Evolutionary conservation across 2,113 vertebrate genomes (phyloP).

Genomic region (Dasyornis broadbenti): DNA sequence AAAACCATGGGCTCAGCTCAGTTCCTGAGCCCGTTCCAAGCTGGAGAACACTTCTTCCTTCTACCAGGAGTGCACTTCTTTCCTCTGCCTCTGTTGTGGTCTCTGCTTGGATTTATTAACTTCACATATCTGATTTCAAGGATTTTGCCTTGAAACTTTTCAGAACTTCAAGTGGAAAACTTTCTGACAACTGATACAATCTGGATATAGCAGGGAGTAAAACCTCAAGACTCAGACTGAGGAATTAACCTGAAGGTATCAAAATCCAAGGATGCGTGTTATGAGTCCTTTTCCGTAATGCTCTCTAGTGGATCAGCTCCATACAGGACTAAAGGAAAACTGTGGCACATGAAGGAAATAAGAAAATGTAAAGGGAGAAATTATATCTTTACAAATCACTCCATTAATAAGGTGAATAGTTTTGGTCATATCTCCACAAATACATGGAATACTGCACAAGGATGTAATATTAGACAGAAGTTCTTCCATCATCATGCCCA

Average conservation of each 20-base stretch:
- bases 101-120: neutral
- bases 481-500: neutral
- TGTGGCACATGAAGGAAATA: neutral
- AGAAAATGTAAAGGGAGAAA: neutral
- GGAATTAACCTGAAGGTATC: neutral
- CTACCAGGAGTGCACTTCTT: neutral
- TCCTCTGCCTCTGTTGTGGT: neutral
- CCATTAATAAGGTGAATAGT: neutral
- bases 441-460: neutral
- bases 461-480: neutral
- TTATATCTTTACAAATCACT: neutral
- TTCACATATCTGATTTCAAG: neutral
- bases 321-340: neutral
- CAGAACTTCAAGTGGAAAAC: neutral
- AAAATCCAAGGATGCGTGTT: neutral
- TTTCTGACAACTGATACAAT: neutral
- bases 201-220: neutral
- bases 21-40: neutral
- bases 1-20: neutral
- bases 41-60: neutral
- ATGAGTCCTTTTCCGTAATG: neutral
- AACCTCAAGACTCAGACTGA: neutral
- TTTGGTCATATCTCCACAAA: neutral
- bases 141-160: neutral
- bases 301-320: neutral